phyloP scores from a whole-genome alignment of 2,113 vertebrate genomes.

The Sylvietta virens region DNA sequence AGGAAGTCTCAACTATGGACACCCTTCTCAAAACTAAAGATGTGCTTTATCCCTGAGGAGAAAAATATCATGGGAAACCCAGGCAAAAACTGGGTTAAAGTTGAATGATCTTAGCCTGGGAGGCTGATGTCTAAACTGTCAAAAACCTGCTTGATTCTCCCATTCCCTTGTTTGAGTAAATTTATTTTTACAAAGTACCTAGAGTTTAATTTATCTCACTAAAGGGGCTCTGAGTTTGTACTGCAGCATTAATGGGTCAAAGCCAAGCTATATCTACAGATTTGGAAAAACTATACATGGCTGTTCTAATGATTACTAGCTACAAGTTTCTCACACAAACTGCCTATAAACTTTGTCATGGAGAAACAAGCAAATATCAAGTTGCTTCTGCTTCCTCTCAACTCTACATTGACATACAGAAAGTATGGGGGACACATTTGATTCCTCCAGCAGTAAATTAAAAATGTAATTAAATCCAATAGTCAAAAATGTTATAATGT shows the following conservation, averaged over 20 bases:
- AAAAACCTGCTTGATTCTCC: not conserved
- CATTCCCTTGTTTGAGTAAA: not conserved
- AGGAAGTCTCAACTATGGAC: not conserved
- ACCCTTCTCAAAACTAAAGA: not conserved
- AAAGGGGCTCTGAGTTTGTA: not conserved
- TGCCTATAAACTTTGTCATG: not conserved
- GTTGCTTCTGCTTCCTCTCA: not conserved
- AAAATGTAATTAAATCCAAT: not conserved
- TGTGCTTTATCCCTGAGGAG: not conserved
- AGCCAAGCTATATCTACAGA: not conserved
- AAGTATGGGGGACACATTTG: not conserved
- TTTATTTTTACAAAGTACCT: not conserved
- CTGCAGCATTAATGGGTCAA: not conserved
- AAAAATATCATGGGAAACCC: not conserved
- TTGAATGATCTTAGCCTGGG: not conserved
- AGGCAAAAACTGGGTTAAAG: not conserved
- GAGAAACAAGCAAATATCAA: not conserved
- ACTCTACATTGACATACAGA: not conserved
- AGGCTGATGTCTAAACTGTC: not conserved
- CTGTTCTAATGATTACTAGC: not conserved
- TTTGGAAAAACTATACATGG: not conserved
- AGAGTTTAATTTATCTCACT: conserved; percentile 4
- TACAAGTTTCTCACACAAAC: not conserved
- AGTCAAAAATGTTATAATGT: not conserved
- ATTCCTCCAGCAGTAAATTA: not conserved